Evolutionary conservation across 2,888 invertebrate genomes (phyloP), one percentile per base, ranked within the genome.

Genomic region (Scrobipalpa costella): DNA sequence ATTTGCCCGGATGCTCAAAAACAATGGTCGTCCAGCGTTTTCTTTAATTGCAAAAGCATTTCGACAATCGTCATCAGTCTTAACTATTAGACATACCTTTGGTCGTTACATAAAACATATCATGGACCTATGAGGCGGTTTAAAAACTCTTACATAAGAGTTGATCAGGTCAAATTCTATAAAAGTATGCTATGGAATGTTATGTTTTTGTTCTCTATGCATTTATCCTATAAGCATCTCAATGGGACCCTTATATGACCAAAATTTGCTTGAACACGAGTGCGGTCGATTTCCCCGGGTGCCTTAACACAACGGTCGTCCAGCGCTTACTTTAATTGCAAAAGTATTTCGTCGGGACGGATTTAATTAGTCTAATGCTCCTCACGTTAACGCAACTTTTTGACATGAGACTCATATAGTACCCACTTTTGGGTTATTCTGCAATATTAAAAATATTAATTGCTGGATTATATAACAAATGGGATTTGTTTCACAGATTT

Each of bases 31-130:
- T 57, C 61, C 62, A 57, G 49, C 62, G 64, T 65, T 68, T 57
- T 63, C 64, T 64, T 67, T 67, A 68, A 68, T 68, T 68, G 68
- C 63, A 50, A 67, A 68, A 67, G 66, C 65, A 67, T 68, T 66
- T 64, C 63, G 19, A n/a, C n/a, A n/a, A n/a, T n/a, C n/a, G n/a
- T n/a, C n/a, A n/a, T n/a, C n/a, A n/a, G n/a, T n/a, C n/a, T n/a
- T n/a, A n/a, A n/a, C n/a, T n/a, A n/a, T n/a, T n/a, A n/a, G n/a
- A n/a, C n/a, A n/a, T n/a, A n/a, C n/a, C n/a, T n/a, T n/a, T n/a
- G n/a, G n/a, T n/a, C n/a, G n/a, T n/a, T n/a, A n/a, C n/a, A n/a
- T n/a, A n/a, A n/a, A n/a, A n/a, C n/a, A n/a, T n/a, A n/a, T n/a
- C n/a, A n/a, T n/a, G n/a, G n/a, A n/a, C n/a, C n/a, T n/a, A n/a